phyloP scores from a whole-genome alignment of 92 coral and sea anemone species.

The Epizoanthus illoricatus region DNA sequence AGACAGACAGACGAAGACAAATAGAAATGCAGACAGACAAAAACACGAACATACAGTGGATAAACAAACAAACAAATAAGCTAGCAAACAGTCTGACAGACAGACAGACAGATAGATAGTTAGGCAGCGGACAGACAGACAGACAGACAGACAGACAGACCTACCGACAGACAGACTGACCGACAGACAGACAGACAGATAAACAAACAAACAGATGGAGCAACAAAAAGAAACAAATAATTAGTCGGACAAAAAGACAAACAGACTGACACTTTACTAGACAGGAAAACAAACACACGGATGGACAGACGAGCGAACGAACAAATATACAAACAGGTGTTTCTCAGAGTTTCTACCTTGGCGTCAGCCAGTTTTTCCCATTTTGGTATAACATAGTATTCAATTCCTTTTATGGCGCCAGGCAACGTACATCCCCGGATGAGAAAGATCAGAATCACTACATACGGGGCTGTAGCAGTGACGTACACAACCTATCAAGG shows the following conservation, averaged over 20 bases:
- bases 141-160: too few relatives aligned
- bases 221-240: too few relatives aligned
- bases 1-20: neutral
- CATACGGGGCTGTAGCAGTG: conserved; percentile 87
- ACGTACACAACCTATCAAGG: conserved; percentile 81
- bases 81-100: too few relatives aligned
- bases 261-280: neutral
- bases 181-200: too few relatives aligned
- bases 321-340: neutral
- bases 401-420: conserved; percentile 74
- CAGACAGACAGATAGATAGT: neutral
- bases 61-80: too few relatives aligned
- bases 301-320: neutral
- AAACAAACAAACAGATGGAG: too few relatives aligned
- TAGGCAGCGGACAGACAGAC: neutral
- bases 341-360: conserved; percentile 43
- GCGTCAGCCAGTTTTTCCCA: conserved; percentile 78
- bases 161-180: too few relatives aligned
- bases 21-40: neutral
- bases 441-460: conserved; percentile 68
- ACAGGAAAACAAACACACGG: neutral
- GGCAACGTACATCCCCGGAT: conserved; percentile 88
- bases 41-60: too few relatives aligned
- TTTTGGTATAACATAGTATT: conserved; percentile 72
- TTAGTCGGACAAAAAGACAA: neutral